These are phyloP conservation scores for Montipora efflorescens DNA, from an alignment of 64 coral and sea anemone genomes.

Conservation along the genomic window DNA sequence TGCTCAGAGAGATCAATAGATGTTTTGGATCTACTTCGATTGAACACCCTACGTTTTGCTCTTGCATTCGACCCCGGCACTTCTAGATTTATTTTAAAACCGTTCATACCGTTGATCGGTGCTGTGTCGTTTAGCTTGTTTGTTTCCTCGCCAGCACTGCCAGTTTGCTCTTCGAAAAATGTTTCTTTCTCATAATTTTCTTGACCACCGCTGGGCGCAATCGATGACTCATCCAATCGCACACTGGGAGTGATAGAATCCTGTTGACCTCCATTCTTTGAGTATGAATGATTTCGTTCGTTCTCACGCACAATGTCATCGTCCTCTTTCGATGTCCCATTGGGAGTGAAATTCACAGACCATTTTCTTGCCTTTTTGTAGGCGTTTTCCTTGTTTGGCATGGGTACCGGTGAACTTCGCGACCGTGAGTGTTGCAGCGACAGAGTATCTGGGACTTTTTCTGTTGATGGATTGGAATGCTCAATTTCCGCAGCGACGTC, in stretches of 20 bases:
- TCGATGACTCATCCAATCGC: constrained; percentile 29
- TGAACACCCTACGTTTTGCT: background rate
- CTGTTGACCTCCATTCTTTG: constrained; percentile 20
- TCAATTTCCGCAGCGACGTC: constrained; percentile 33
- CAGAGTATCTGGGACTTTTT: background rate
- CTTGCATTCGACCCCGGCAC: background rate
- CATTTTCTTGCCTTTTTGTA: background rate
- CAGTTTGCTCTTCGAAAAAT: background rate
- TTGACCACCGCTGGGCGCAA: background rate
- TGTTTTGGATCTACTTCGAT: constrained; percentile 6
- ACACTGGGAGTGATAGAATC: constrained; percentile 5
- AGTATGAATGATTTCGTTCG: background rate
- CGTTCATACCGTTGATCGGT: constrained; percentile 1
- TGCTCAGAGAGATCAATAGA: background rate
- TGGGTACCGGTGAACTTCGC: constrained; percentile 13
- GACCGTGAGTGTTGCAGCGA: constrained; percentile 9
- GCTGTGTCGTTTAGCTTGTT: background rate
- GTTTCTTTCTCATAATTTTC: background rate
- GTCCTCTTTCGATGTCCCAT: background rate
- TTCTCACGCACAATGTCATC: constrained; percentile 12
- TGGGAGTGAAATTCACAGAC: background rate
- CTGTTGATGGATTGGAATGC: background rate
- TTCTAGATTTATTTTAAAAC: background rate
- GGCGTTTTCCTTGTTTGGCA: background rate
- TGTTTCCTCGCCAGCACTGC: background rate